phyloP scores from a whole-genome alignment of 2,888 invertebrate species.

The Diploptera punctata region DNA sequence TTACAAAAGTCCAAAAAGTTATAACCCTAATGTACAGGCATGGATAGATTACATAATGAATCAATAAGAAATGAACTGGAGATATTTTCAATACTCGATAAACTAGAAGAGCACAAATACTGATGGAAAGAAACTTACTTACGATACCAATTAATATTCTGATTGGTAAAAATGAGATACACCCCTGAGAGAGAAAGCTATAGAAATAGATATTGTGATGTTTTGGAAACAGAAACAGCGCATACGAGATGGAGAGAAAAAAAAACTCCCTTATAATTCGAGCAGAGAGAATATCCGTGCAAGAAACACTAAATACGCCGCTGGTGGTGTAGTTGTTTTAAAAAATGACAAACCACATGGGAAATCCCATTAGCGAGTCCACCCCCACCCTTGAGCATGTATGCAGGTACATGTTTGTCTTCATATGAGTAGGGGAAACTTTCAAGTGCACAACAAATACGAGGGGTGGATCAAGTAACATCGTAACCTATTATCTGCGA shows the following conservation, averaged over 20 bases:
- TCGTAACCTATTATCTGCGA: background rate
- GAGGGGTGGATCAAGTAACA: background rate
- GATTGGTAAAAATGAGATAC: too few relatives aligned
- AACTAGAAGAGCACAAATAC: too few relatives aligned
- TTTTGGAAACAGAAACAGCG: background rate
- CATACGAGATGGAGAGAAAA: background rate
- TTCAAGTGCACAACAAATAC: conserved; percentile 15
- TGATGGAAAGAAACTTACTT: too few relatives aligned
- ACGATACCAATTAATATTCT: too few relatives aligned
- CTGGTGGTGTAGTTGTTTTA: background rate
- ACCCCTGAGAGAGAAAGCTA: conserved; percentile 1
- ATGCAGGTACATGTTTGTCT: background rate
- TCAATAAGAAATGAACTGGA: too few relatives aligned
- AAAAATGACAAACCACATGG: background rate
- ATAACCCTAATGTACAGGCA: too few relatives aligned
- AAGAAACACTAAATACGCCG: conserved; percentile 10
- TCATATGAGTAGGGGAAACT: background rate
- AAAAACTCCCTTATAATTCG: too few relatives aligned
- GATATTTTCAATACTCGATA: too few relatives aligned
- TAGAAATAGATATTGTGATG: conserved; percentile 19
- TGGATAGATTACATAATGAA: too few relatives aligned
- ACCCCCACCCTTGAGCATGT: background rate
- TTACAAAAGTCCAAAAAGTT: too few relatives aligned
- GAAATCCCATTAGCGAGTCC: conserved; percentile 13
- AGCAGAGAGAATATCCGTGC: background rate